A percentile compares a stretch with the other conserved stretches of the same genome.
Conservation (phyloP, 2,888 invertebrate genomes). For the Plebejus melissa region DNA sequence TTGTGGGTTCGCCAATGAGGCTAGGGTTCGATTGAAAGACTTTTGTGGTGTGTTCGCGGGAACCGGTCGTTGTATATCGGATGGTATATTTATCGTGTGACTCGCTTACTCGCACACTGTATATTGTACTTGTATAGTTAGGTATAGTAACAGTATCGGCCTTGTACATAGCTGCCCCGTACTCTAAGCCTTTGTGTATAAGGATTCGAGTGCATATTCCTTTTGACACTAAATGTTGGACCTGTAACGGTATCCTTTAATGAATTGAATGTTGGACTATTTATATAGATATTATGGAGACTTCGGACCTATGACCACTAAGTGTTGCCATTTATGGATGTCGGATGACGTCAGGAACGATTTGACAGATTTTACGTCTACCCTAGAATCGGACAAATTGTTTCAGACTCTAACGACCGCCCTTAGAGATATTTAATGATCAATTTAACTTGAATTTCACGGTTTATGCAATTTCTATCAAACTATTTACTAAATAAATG, state of each 20-base stretch:
- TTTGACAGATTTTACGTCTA: slow-evolving; percentile 19
- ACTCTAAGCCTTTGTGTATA: slow-evolving; percentile 45
- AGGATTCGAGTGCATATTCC: slow-evolving; percentile 44
- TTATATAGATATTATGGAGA: slow-evolving; percentile 31
- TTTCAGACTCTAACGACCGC: slow-evolving; percentile 29
- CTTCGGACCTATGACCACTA: slow-evolving; percentile 31
- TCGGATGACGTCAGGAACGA: slow-evolving; percentile 32
- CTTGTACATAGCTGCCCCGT: slow-evolving; percentile 68
- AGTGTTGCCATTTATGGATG: slow-evolving; percentile 36
- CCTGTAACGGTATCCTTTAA: slow-evolving; percentile 32
- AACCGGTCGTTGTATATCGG: slow-evolving; percentile 33
- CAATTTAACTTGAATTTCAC: too few relatives aligned
- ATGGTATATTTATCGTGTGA: slow-evolving; percentile 38
- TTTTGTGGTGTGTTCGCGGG: slow-evolving; percentile 20
- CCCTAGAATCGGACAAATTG: slow-evolving; percentile 20
- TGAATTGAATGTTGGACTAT: slow-evolving; percentile 35
- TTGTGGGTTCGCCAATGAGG: slow-evolving; percentile 8
- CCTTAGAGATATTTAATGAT: not conserved
- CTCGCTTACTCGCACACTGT: slow-evolving; percentile 43
- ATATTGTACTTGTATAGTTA: slow-evolving; percentile 69
- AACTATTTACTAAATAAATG: too few relatives aligned
- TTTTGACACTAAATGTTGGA: slow-evolving; percentile 32
- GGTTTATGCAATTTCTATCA: too few relatives aligned
- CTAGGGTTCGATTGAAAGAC: not conserved
- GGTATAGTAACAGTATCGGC: slow-evolving; percentile 54